Evolutionary conservation across 2,113 vertebrate species (phyloP).

Genomic region (Spea multiplicata): DNA sequence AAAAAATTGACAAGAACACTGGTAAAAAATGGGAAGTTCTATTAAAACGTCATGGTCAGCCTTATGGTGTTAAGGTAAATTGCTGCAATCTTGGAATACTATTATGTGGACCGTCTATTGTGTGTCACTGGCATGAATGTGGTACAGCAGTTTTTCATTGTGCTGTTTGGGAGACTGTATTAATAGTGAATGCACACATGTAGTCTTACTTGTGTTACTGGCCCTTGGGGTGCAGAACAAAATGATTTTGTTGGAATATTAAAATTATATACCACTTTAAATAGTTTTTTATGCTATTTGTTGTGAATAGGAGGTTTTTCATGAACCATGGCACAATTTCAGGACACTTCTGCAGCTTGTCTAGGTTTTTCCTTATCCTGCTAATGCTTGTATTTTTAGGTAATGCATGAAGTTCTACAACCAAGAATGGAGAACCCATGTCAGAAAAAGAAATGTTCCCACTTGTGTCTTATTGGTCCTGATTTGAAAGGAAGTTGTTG

Average conservation of each 20-base stretch:
- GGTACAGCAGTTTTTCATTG: no score
- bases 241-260: no score
- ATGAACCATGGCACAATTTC: no score
- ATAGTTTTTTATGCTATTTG: no score
- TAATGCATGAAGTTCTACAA: conserved; percentile 70
- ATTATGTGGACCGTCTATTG: not conserved
- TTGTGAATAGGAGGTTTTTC: no score
- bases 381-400: conserved; percentile 52
- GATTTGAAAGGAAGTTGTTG: conserved; percentile 66
- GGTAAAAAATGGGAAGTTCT: conserved; percentile 79
- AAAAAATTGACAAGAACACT: conserved; percentile 72
- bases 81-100: not conserved
- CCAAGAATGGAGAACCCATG: conserved; percentile 67
- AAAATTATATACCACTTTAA: no score
- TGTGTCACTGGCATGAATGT: no score
- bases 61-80: conserved; percentile 80
- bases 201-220: no score
- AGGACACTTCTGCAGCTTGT: no score
- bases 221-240: no score
- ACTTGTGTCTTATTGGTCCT: conserved; percentile 77
- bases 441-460: conserved; percentile 66
- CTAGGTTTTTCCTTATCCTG: not conserved
- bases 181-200: no score
- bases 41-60: conserved; percentile 77
- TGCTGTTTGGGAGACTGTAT: no score